Conservation (phyloP, 2,888 invertebrate genomes). For the Ischnus inquisitorius region DNA sequence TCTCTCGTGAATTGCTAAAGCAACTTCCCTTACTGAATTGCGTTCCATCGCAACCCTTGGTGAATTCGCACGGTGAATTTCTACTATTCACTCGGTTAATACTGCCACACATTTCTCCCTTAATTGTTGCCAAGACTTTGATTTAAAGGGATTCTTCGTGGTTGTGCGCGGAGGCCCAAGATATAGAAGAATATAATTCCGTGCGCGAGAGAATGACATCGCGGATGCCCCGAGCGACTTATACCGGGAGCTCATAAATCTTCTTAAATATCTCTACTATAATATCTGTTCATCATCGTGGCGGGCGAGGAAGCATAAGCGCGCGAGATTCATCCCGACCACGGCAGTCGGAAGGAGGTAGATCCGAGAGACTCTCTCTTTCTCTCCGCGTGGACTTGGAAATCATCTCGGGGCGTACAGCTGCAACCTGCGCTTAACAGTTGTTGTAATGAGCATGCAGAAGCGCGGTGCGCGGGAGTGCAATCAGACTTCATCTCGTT, state of each 20-base stretch:
- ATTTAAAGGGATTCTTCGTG: conserved; percentile 69
- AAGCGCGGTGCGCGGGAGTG: conserved; percentile 78
- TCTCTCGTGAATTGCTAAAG: conserved; percentile 19
- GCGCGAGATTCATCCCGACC: conserved; percentile 41
- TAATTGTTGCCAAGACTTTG: conserved; percentile 79
- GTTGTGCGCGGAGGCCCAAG: not conserved
- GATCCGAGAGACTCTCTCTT: conserved; percentile 16
- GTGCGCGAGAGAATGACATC: conserved; percentile 63
- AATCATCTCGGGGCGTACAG: conserved; percentile 65
- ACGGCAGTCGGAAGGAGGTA: conserved; percentile 37
- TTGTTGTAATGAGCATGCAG: conserved; percentile 81
- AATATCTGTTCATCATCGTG: conserved; percentile 78
- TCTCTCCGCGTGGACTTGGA: conserved; percentile 42
- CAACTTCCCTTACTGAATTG: conserved; percentile 48
- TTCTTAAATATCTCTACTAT: conserved; percentile 80
- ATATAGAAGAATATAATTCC: conserved; percentile 24
- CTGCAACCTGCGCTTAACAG: conserved; percentile 76
- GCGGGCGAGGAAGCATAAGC: conserved; percentile 43
- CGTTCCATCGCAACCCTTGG: conserved; percentile 25
- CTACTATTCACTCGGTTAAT: conserved; percentile 76
- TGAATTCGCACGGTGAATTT: conserved; percentile 66
- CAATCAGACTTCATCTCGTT: conserved; percentile 82
- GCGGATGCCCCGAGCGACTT: conserved; percentile 56
- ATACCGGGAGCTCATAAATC: conserved; percentile 79
- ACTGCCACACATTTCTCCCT: conserved; percentile 54